Evolutionary conservation across 2,888 invertebrate genomes (phyloP).

Genomic region (Pristionchus japonicus): DNA sequence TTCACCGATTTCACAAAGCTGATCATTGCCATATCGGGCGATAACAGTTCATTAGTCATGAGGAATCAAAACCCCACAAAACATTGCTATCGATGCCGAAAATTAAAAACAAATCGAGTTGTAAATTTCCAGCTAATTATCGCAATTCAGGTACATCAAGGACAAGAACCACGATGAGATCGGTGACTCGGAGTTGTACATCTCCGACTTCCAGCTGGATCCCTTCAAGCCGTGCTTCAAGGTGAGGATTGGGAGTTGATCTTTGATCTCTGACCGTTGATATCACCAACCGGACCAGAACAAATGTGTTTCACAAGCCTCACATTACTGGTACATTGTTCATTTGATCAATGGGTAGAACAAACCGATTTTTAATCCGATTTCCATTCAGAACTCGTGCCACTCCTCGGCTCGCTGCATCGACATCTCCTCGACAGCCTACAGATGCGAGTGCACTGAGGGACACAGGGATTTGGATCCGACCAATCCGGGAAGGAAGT

Average conservation of each 20-base stretch:
- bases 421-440: slow-evolving; percentile 70
- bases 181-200: slow-evolving; percentile 72
- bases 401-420: slow-evolving; percentile 71
- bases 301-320: not conserved
- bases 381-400: slow-evolving; percentile 65
- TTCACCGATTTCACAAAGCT: too few relatives aligned
- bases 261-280: not conserved
- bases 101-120: too few relatives aligned
- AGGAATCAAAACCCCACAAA: too few relatives aligned
- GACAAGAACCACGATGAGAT: slow-evolving; percentile 71
- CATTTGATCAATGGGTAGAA: too few relatives aligned
- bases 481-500: slow-evolving; percentile 69
- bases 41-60: too few relatives aligned
- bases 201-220: slow-evolving; percentile 71
- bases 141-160: slow-evolving; percentile 67
- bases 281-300: too few relatives aligned
- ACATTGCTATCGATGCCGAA: too few relatives aligned
- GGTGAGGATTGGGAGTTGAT: slow-evolving; percentile 41
- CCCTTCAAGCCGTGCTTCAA: slow-evolving; percentile 75
- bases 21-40: too few relatives aligned
- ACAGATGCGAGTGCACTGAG: slow-evolving; percentile 70
- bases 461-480: slow-evolving; percentile 72
- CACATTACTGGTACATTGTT: not conserved
- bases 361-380: too few relatives aligned
- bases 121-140: too few relatives aligned